phyloP scores from a whole-genome alignment of 2,888 invertebrate genomes.

The Agrypnus murinus region DNA sequence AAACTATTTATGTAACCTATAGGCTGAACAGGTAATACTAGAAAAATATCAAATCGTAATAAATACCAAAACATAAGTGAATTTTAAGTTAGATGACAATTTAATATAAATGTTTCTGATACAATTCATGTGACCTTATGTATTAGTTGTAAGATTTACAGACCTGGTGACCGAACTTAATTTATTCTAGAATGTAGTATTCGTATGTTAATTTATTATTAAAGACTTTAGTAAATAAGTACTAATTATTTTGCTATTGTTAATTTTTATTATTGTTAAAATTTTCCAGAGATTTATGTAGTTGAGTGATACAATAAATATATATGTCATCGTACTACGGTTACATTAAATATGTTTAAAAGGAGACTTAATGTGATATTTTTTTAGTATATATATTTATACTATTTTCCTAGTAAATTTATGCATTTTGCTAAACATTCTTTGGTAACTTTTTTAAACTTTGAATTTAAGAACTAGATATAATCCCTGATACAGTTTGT shows the following conservation, averaged over 20 bases:
- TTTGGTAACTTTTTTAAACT: neutral
- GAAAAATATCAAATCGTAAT: no score
- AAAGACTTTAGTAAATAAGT: neutral
- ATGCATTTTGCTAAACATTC: neutral
- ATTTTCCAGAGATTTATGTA: conserved; percentile 6
- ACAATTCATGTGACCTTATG: neutral
- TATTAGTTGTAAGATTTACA: neutral
- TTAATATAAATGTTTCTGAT: no score
- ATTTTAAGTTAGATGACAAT: no score
- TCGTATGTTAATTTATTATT: neutral
- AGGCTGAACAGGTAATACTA: no score
- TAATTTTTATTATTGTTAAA: conserved; percentile 11
- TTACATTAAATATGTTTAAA: neutral
- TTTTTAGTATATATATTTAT: neutral
- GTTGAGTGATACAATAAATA: neutral
- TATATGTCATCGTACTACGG: neutral
- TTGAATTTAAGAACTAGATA: neutral
- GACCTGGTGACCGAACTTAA: neutral
- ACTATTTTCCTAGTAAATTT: neutral
- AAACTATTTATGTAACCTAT: no score
- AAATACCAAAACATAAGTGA: no score
- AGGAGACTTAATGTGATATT: conserved; percentile 6
- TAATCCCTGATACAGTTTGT: neutral
- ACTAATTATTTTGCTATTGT: neutral
- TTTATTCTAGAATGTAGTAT: neutral